phyloP scores from a whole-genome alignment of 1,140 invertebrate species.

The Trichoplusia ni region DNA sequence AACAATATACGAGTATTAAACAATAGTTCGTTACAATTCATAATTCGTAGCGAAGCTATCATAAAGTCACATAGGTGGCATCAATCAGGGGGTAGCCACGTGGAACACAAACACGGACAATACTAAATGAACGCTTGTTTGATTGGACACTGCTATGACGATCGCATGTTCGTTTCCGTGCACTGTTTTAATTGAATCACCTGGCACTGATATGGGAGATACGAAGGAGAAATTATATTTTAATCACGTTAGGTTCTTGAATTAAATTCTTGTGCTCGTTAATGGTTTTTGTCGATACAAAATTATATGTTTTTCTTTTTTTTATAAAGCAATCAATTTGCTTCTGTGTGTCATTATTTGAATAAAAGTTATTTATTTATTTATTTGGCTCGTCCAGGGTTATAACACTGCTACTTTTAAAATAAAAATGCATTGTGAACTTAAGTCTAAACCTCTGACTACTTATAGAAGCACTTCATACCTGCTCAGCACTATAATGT shows the following conservation, averaged over 20 bases:
- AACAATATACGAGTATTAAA: neutral
- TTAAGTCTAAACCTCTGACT: too few species aligned
- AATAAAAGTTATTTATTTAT: too few species aligned
- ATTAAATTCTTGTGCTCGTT: too few species aligned
- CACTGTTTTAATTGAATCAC: slow-evolving; percentile 12
- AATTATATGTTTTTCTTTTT: too few species aligned
- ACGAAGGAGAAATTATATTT: neutral
- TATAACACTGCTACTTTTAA: too few species aligned
- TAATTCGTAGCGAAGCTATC: neutral
- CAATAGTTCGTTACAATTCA: neutral
- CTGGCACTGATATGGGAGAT: neutral
- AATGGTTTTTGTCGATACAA: too few species aligned
- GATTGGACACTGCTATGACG: slow-evolving; percentile 15
- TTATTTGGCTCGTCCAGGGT: too few species aligned
- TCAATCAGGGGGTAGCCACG: slow-evolving; percentile 7
- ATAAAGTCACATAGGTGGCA: neutral
- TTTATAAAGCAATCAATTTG: too few species aligned
- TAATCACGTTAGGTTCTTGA: neutral
- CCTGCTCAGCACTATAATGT: too few species aligned
- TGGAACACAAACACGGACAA: slow-evolving; percentile 24
- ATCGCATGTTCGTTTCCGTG: neutral
- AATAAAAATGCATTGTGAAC: too few species aligned
- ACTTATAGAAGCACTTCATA: too few species aligned
- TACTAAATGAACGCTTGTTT: slow-evolving; percentile 26
- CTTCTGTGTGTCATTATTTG: too few species aligned